Base-by-base conservation (phyloP, 2,888 invertebrate genomes). In the Ochropleura plecta region DNA sequence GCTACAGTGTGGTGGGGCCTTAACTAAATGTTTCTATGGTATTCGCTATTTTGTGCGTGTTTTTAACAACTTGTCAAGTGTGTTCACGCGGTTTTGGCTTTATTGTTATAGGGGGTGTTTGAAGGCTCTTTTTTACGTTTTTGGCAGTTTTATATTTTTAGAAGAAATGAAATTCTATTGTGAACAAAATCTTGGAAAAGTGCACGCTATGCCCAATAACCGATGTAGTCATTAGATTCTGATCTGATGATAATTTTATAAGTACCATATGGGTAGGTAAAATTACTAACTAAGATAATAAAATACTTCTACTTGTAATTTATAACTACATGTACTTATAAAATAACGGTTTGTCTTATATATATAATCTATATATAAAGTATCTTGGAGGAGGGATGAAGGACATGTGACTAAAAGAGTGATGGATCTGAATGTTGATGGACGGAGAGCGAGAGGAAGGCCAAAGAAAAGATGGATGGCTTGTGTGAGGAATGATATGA, bases 31-130 rank as follows among this genome's bases (percentile, higher is more conserved):
- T 83, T 70, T 59, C 30, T 83, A 73, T 51, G 65, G 49, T 79
- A 63, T 74, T 67, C 18, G 20, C 16, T 46, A 65, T 74, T 74
- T 67, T 44, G 42, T 65, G 74, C 64, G 63, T 78, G 68, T 83
- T 81, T 86, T 83, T 74, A 73, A 79, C 68, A 81, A 86, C 74
- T 85, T 85, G 60, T 68, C 80, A 65, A 73, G 68, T 79, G 55
- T 81, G 46, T 68, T 83, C 55, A 49, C 55, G 55, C 46, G 49
- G 77, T 71, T 77, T 76, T 49, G 40, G 48, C 18, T 67, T 76
- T 70, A 70, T 79, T 81, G 62, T 62, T 51, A 81, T 51, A 18
- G 55, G 42, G 46, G 51, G n/a, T 46, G 16, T 51, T 65, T 49
- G 30, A 51, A 65, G 44, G 63, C 12, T 60, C 12, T 64, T 78